phyloP scores from a whole-genome alignment of 2,797 vertebrate genomes.

The Pipistrellus pygmaeus region DNA sequence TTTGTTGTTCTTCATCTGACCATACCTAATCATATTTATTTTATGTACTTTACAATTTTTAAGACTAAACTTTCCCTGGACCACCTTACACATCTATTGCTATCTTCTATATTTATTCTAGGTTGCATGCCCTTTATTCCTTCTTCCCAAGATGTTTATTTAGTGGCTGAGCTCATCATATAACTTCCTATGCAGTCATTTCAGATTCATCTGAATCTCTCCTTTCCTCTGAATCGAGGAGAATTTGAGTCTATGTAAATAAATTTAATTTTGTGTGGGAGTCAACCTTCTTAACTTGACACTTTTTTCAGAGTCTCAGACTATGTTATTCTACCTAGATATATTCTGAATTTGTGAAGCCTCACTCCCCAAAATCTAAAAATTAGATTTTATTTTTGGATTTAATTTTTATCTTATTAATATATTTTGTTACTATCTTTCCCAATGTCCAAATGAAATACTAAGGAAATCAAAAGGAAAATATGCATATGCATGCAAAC shows the following conservation, averaged over 20 bases:
- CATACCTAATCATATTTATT: not conserved
- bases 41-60: not conserved
- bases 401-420: not conserved
- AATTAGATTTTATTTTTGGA: not conserved
- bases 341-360: slow-evolving; percentile 26
- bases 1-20: not conserved
- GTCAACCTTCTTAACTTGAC: not conserved
- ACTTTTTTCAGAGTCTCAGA: not conserved
- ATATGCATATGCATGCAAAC: not conserved
- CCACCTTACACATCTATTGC: not conserved
- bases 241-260: not conserved
- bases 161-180: not conserved
- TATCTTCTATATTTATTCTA: not conserved
- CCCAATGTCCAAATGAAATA: not conserved
- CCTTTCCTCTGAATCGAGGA: not conserved
- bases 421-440: not conserved
- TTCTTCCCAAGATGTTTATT: not conserved
- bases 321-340: not conserved
- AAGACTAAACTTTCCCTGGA: not conserved
- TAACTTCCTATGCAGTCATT: not conserved
- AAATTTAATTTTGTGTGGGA: not conserved
- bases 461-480: not conserved
- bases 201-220: not conserved
- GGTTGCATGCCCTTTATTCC: not conserved
- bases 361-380: not conserved